phyloP scores from a whole-genome alignment of 2,888 invertebrate species.

The Stenurella melanura region DNA sequence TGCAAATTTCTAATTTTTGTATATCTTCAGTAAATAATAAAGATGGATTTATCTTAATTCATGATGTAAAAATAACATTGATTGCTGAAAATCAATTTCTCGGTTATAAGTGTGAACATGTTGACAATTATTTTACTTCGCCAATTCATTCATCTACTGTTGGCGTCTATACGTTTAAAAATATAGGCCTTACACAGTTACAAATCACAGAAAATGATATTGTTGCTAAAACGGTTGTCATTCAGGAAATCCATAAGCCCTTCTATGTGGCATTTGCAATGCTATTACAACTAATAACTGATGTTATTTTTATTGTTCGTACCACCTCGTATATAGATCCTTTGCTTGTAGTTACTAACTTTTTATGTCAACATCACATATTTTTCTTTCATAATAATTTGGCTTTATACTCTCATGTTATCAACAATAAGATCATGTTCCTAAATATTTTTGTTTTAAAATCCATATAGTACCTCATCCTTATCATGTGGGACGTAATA shows the following conservation, averaged over 20 bases:
- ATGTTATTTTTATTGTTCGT: neutral
- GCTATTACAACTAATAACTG: neutral
- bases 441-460: neutral
- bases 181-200: neutral
- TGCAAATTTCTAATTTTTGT: neutral
- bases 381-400: neutral
- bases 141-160: neutral
- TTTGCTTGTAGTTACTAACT: neutral
- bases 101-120: neutral
- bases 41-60: neutral
- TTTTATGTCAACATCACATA: too few species aligned
- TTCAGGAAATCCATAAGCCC: neutral
- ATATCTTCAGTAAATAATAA: neutral
- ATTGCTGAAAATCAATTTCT: neutral
- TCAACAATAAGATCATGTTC: neutral
- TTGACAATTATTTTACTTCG: neutral
- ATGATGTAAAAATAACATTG: neutral
- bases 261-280: slow-evolving; percentile 7
- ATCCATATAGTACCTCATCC: neutral
- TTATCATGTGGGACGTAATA: neutral
- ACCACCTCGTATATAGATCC: neutral
- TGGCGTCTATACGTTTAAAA: neutral
- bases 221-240: neutral
- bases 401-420: neutral
- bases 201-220: neutral